Evolutionary conservation across 2,797 vertebrate species (phyloP), one percentile per base, ranked within the genome.

Genomic region (Liparis tanakae): DNA sequence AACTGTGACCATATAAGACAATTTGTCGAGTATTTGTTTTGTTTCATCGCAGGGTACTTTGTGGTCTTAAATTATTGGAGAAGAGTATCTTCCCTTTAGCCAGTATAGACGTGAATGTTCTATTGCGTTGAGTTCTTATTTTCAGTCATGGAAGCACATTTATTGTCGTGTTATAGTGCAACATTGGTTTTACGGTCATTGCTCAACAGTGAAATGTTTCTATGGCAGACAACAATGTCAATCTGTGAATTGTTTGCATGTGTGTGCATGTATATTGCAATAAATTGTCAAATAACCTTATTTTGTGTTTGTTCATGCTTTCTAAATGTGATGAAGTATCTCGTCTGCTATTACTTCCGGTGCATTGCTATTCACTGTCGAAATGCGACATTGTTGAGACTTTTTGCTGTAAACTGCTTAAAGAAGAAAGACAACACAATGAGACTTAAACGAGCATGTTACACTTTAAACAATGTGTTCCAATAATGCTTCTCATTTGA

Each of bases 251-350:
- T 92, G 90, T 93, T 94, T 97, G 98, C 98, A 99, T 99, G 98
- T 97, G 95, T 95, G 95, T 96, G 96, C 97, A 98, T 98, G 97
- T 97, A 95, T 93, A 94, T 95, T 96, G 95, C 96, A 98, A 98
- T 99, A 99, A 99, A 98, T 93, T 95, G 88, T 92, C 73, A 75
- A 87, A 83, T 70, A 74, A 67, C 41, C 36, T 56, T 43, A 58
- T 44, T 80, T 63, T 63, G 56, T 76, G 67, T 82, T 75, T 59
- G 61, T 81, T 78, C 44, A 33, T 68, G 20, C 6, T 10, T 1
- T 20, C 7, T 13, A 41, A 41, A 41, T 41, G 39, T 14, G 39
- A 12, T 41, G 5, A 44, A 67, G 50, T 33, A 2, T 56, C 22
- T 57, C 5, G 6, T 54, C 12, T 15, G 1, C 1, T 48, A 1